Base-by-base conservation (phyloP, 2,113 vertebrate species). In the Crocuta crocuta region DNA sequence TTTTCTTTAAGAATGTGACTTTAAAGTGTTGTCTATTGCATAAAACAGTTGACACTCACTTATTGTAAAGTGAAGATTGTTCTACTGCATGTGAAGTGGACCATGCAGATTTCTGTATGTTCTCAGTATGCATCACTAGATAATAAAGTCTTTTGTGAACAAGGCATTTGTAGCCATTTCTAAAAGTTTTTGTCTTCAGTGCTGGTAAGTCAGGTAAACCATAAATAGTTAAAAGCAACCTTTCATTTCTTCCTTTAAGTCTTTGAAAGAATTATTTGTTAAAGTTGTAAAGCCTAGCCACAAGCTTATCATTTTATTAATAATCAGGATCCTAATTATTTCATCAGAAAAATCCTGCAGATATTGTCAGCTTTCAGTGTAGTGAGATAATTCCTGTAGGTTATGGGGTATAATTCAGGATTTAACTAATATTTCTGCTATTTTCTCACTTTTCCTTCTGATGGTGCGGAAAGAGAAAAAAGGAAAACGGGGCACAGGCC, bases 391-490 rank as follows among this genome's bases (percentile, higher is more conserved):
- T 99, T 99, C 99, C 98, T 99, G 96, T 99, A 99, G 98, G 98
- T 99, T 98, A 0, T 96, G 93, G 98, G 97, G 96, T 98, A 10
- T 79, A 95, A 98, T 98, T 98, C 98, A 99, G 98, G 98, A 98
- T 98, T 99, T 99, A 99, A 99, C 99, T 99, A 99, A 99, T 99
- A 98, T 99, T 99, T 99, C 98, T 99, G 99, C 99, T 99, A 99
- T 99, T 99, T 99, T 99, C 99, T 99, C 99, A 99, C 99, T 99
- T 99, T 99, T 99, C 99, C 99, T 99, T 99, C 99, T 99, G 99
- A 99, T 99, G 99, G 99, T 99, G 99, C 99, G 99, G 99, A 99
- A 99, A 99, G 99, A 99, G 99, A 99, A 99, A 99, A 89, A 99
- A 99, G 99, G 99, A 98, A 99, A 99, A 98, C 99, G 99, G 99